These are phyloP conservation scores for Drosophila pseudotalamancana DNA, from an alignment of 2,888 invertebrate genomes.

Conservation along the genomic window DNA sequence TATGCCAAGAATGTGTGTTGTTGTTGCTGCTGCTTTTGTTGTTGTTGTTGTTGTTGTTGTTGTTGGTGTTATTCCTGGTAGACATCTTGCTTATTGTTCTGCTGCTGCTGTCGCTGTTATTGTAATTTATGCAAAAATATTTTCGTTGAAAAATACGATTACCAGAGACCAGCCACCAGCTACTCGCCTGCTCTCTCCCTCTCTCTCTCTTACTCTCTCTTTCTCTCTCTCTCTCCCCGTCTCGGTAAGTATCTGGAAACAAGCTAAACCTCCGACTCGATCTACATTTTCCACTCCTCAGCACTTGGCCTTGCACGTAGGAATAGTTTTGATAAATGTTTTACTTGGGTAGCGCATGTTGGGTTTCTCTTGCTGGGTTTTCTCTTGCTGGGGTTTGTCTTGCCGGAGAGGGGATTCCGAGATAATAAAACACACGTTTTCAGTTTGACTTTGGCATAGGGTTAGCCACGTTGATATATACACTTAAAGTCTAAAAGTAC, in stretches of 20 bases:
- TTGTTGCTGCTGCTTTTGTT: constrained; percentile 28
- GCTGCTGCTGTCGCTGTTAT: constrained; percentile 63
- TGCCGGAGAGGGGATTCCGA: constrained; percentile 12
- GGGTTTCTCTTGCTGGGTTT: too few species aligned
- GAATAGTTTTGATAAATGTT: constrained; percentile 75
- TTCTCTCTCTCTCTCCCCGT: neutral
- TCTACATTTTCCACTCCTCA: constrained; percentile 18
- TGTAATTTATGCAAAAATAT: constrained; percentile 79
- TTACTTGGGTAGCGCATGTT: constrained; percentile 54
- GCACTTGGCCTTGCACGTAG: constrained; percentile 62
- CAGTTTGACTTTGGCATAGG: constrained; percentile 30
- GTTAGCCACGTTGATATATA: constrained; percentile 5
- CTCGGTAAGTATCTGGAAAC: constrained; percentile 33
- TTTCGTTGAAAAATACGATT: constrained; percentile 72
- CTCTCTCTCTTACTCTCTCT: neutral
- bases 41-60: constrained; percentile 23
- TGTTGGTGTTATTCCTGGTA: constrained; percentile 56
- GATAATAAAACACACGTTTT: constrained; percentile 73
- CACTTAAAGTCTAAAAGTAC: neutral
- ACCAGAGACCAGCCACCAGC: constrained; percentile 33
- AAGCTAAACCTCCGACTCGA: neutral
- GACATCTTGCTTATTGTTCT: constrained; percentile 75
- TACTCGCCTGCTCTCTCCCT: constrained; percentile 22
- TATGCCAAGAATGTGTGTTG: constrained; percentile 70
- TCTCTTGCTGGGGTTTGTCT: too few species aligned